Percentiles rank a stretch among this genome's conserved stretches.
phyloP scores from a whole-genome alignment of 2,888 invertebrate species.

The Coelopa pilipes region DNA sequence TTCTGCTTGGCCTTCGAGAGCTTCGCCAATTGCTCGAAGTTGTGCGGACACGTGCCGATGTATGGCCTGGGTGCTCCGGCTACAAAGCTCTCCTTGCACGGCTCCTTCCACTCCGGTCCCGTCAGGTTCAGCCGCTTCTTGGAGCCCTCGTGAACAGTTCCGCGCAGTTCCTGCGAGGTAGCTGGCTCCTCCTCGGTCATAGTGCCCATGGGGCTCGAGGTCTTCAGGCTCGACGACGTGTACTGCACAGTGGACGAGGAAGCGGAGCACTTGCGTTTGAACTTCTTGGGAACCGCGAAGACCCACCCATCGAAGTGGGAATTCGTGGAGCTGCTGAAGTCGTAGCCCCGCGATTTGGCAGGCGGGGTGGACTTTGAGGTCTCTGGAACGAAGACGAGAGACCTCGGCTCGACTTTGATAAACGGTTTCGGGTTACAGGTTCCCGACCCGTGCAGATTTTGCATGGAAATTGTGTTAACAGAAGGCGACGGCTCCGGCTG shows the following conservation, averaged over 20 bases:
- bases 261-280: conserved; percentile 42
- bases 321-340: conserved; percentile 53
- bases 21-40: conserved; percentile 50
- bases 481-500: conserved; percentile 1
- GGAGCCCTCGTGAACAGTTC: conserved; percentile 49
- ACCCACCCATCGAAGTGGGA: conserved; percentile 50
- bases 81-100: conserved; percentile 56
- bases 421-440: conserved; percentile 33
- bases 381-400: not conserved
- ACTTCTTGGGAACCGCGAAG: conserved; percentile 48
- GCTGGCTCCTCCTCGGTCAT: not conserved
- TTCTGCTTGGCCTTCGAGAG: conserved; percentile 53
- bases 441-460: conserved; percentile 54
- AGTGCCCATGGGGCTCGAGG: not conserved
- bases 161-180: conserved; percentile 52
- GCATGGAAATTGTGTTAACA: conserved; percentile 44
- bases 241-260: conserved; percentile 20
- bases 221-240: not conserved
- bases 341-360: conserved; percentile 44
- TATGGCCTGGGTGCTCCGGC: conserved; percentile 52
- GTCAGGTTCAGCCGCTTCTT: conserved; percentile 44
- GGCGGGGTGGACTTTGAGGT: conserved; percentile 28
- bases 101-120: conserved; percentile 51
- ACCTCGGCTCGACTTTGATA: conserved; percentile 15
- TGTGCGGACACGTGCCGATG: conserved; percentile 56